phyloP scores from a whole-genome alignment of 2,888 invertebrate species.

The Andrena praecox region DNA sequence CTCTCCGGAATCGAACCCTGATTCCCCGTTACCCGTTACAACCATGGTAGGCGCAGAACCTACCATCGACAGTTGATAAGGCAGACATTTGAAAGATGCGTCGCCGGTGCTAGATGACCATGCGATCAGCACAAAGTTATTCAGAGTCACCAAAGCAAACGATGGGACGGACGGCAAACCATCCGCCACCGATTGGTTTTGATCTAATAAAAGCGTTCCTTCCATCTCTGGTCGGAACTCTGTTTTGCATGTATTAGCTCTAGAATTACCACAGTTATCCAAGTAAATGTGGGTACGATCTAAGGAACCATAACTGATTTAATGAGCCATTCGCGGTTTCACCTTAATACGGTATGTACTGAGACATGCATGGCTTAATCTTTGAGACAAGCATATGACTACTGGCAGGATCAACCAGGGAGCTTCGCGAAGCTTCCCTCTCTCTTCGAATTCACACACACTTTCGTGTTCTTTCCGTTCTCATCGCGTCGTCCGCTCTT shows the following conservation, averaged over 20 bases:
- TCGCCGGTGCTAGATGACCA: no score
- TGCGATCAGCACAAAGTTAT: no score
- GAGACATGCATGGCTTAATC: slow-evolving; percentile 89
- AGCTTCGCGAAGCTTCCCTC: slow-evolving; percentile 8
- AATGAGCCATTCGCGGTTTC: slow-evolving; percentile 88
- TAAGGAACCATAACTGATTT: slow-evolving; percentile 87
- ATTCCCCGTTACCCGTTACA: slow-evolving; percentile 90
- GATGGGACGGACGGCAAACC: no score
- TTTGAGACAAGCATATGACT: slow-evolving; percentile 89
- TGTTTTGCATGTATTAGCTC: slow-evolving; percentile 88
- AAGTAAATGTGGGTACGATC: slow-evolving; percentile 86
- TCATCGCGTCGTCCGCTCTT: no score
- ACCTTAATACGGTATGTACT: slow-evolving; percentile 86
- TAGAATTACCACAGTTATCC: slow-evolving; percentile 89
- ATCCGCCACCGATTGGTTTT: no score
- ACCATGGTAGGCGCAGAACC: slow-evolving; percentile 86
- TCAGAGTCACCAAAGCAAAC: no score
- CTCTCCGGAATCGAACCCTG: slow-evolving; percentile 91
- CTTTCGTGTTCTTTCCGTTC: no score
- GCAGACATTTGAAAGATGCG: no score
- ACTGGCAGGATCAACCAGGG: slow-evolving; percentile 86
- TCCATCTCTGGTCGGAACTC: slow-evolving; percentile 2
- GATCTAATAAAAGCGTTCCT: no score
- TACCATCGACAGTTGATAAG: no score
- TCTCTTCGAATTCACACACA: no score